Base-by-base conservation (phyloP, 2,113 vertebrate genomes). In the Panthera leo region DNA sequence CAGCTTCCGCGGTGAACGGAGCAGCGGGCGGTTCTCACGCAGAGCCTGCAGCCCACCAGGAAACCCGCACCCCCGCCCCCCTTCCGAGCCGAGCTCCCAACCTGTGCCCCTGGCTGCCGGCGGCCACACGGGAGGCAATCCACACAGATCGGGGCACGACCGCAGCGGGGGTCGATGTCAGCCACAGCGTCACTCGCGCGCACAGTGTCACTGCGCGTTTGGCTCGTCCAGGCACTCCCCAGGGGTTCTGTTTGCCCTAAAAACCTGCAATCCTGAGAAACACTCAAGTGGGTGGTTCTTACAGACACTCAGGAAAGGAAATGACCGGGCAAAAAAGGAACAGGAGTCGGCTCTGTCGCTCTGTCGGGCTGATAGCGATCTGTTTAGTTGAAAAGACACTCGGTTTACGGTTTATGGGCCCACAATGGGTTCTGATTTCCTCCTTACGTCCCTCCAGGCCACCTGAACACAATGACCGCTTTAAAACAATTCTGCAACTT, bases 281-380 rank as follows among this genome's bases (percentile, higher is more conserved):
- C 98, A 65, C 97, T 93, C 95, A 83, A 87, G 96, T 94, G 98
- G 97, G 95, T 79, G 97, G 61, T 4, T 68, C 70, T 96, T 97
- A 97, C 98, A 98, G 98, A 95, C 97, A 68, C 63, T 53, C 67
- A 1, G 97, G 80, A 98, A 98, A 98, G 98, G 98, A 99, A 99
- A 97, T 89, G 96, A 85, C 79, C 78, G 79, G 45, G 97, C 85
- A 83, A 94, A 45, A 98, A 91, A 78, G 91, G 96, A 97, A 96
- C 78, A 34, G 21, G 29, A 97, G 95, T 97, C 75, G 83, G 73
- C 95, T 34, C 8, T 39, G 80, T 1, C 1, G 73, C 95, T 34
- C 8, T 39, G 80, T 1, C 1, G 31, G 71, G 94, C 97, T 45
- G 98, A 98, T 97, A 97, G 31, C 85, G 53, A 98, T 98, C 98